These are phyloP conservation scores for Rhizoglyphus robini DNA, from an alignment of 1,140 invertebrate genomes.

Conservation along the genomic window DNA sequence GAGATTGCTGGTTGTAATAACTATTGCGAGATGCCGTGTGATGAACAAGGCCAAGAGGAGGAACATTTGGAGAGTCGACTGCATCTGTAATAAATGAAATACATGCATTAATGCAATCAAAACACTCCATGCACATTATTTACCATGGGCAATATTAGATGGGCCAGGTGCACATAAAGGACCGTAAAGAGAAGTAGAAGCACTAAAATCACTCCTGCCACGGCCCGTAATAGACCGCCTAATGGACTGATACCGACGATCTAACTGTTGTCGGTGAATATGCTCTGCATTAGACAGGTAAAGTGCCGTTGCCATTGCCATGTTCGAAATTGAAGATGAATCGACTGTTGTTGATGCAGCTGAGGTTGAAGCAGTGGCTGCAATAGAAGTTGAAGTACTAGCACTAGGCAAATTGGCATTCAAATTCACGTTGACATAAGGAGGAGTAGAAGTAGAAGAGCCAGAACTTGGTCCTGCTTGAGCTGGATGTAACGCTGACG, in stretches of 20 bases:
- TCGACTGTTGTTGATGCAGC: too few relatives aligned
- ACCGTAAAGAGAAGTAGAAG: not conserved
- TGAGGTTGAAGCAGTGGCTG: too few relatives aligned
- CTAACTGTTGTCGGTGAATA: slow-evolving; percentile 57
- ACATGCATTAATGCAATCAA: not conserved
- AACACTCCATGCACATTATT: not conserved
- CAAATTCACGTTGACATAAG: too few relatives aligned
- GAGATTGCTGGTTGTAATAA: not conserved
- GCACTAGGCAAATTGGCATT: too few relatives aligned
- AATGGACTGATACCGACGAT: slow-evolving; percentile 70
- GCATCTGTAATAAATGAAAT: not conserved
- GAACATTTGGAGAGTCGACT: not conserved
- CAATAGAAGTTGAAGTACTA: too few relatives aligned
- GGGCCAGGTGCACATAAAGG: not conserved
- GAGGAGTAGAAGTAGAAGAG: too few relatives aligned
- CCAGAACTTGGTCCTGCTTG: not conserved
- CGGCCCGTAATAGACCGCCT: slow-evolving; percentile 60
- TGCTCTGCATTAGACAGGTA: slow-evolving; percentile 36
- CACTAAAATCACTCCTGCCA: not conserved
- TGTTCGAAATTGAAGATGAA: slow-evolving; percentile 27
- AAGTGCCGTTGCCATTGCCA: slow-evolving; percentile 29
- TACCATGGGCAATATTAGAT: not conserved
- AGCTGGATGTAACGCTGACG: not conserved
- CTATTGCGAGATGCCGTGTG: slow-evolving; percentile 31
- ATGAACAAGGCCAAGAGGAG: not conserved